Conservation (phyloP, 2,797 vertebrate genomes). For the Chrysocyon brachyurus region DNA sequence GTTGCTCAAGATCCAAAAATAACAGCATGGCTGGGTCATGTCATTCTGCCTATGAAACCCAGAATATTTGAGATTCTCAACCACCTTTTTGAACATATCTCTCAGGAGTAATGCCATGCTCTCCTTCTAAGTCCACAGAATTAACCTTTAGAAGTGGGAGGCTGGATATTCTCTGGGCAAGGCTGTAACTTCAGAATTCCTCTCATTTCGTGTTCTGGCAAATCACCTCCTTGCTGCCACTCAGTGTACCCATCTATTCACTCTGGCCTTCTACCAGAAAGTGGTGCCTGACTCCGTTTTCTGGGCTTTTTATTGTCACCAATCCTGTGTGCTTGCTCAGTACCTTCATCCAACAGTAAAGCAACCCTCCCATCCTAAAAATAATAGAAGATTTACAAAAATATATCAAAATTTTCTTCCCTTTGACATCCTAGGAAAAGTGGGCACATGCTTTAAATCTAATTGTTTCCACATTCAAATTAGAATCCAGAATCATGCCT, state of each 20-base stretch:
- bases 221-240: neutral
- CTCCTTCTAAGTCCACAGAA: neutral
- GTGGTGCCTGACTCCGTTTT: constrained; percentile 64
- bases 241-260: neutral
- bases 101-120: neutral
- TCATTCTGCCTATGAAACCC: neutral
- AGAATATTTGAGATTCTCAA: neutral
- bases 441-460: constrained; percentile 2
- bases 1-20: constrained; percentile 23
- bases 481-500: constrained; percentile 70
- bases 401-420: constrained; percentile 6
- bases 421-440: constrained; percentile 38
- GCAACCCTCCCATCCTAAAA: constrained; percentile 67
- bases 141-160: constrained; percentile 35
- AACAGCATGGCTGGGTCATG: neutral
- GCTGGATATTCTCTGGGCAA: neutral
- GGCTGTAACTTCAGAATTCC: neutral
- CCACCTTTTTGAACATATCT: neutral
- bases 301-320: constrained; percentile 56
- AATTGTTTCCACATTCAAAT: constrained; percentile 70
- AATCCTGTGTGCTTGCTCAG: constrained; percentile 44
- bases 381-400: constrained; percentile 69
- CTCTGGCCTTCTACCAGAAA: constrained; percentile 44
- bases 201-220: constrained; percentile 73
- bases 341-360: constrained; percentile 14